Evolutionary conservation across 2,888 invertebrate genomes (phyloP).

Genomic region (Dolichopus griseipennis): DNA sequence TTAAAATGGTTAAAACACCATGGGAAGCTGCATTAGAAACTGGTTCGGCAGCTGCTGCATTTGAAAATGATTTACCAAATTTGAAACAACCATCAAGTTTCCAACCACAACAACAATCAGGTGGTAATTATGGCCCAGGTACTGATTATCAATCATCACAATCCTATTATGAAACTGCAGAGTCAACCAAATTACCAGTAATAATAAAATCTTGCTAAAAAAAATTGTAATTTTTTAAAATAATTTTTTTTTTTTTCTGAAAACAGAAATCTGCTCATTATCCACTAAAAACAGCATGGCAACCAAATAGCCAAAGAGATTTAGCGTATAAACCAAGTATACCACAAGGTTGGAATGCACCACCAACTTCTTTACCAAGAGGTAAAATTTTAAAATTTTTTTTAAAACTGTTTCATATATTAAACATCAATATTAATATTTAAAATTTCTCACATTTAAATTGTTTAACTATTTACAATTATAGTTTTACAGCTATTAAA

Average conservation of each 20-base stretch:
- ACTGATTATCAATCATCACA: conserved; percentile 19
- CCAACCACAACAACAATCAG: conserved; percentile 14
- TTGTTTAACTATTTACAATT: too few species aligned
- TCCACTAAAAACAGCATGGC: conserved; percentile 13
- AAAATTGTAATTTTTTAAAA: not conserved
- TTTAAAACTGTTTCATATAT: too few species aligned
- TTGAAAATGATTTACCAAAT: conserved; percentile 43
- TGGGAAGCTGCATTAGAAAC: conserved; percentile 65
- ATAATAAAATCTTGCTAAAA: not conserved
- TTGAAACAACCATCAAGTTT: conserved; percentile 19
- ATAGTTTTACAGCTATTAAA: too few species aligned
- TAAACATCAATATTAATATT: not conserved
- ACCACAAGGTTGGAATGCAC: conserved; percentile 42
- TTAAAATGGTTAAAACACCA: conserved; percentile 56
- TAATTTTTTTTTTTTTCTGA: not conserved
- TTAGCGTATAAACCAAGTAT: conserved; percentile 41
- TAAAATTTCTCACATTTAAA: not conserved
- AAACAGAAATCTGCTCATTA: not conserved
- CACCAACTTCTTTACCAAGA: conserved; percentile 36
- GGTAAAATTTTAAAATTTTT: conserved; percentile 28
- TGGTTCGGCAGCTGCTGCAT: conserved; percentile 62
- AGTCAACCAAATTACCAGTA: conserved; percentile 2
- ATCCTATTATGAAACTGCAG: conserved; percentile 10
- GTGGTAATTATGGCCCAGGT: not conserved
- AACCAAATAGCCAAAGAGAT: conserved; percentile 32